Evolutionary conservation across 2,113 vertebrate species (phyloP).

Genomic region (Alethe castanea): DNA sequence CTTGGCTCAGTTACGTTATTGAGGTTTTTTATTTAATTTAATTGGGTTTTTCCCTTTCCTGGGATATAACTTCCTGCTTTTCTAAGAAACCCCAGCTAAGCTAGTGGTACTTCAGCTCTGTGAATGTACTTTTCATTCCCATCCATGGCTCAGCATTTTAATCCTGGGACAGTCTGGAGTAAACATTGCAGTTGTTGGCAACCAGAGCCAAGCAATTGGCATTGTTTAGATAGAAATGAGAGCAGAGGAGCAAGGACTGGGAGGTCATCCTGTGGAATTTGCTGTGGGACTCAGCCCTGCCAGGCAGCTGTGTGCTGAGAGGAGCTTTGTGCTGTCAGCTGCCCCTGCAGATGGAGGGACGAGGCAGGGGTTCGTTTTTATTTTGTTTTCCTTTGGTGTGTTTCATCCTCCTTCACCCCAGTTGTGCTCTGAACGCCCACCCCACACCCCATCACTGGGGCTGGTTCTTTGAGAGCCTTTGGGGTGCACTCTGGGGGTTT

Average conservation of each 20-base stretch:
- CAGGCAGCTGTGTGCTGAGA: slow-evolving; percentile 41
- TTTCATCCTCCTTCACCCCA: neutral
- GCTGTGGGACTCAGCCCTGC: slow-evolving; percentile 7
- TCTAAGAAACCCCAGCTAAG: neutral
- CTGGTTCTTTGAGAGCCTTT: neutral
- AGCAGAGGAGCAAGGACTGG: neutral
- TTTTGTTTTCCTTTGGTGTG: neutral
- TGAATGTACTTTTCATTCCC: neutral
- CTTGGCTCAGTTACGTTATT: neutral
- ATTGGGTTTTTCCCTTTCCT: neutral
- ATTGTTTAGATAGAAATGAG: slow-evolving; percentile 29
- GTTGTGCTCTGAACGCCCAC: neutral
- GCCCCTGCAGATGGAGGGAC: neutral
- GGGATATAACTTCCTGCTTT: neutral
- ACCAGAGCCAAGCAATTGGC: neutral
- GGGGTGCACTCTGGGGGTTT: fast-evolving
- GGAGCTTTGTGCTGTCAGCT: slow-evolving; percentile 15
- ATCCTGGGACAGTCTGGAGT: neutral
- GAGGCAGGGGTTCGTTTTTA: neutral
- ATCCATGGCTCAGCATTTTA: neutral
- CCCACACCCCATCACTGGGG: fast-evolving
- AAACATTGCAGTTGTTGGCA: neutral
- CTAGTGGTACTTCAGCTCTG: neutral
- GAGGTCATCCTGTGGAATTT: slow-evolving; percentile 44
- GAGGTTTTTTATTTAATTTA: neutral